A percentile compares a stretch with the other conserved stretches of the same genome.
Conservation (phyloP, 2,797 vertebrate species). For the Mormyrops boulengeri region DNA sequence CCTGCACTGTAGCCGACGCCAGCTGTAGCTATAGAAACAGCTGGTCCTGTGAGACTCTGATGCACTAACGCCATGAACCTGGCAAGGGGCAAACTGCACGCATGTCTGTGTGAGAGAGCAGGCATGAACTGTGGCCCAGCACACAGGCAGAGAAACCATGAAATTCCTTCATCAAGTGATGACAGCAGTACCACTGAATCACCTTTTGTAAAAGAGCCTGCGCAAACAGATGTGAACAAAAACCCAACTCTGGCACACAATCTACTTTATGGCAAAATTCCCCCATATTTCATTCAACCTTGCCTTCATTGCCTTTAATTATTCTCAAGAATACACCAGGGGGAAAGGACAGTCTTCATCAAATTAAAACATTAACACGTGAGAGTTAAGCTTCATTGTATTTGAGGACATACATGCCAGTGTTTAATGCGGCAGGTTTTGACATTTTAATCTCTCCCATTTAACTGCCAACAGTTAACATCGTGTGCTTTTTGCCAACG, state of each 20-base stretch:
- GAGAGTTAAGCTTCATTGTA: not conserved
- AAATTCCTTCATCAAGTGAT: not conserved
- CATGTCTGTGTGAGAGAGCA: not conserved
- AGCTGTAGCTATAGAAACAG: conserved; percentile 34
- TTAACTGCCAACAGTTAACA: not conserved
- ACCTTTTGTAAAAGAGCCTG: not conserved
- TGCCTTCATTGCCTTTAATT: not conserved
- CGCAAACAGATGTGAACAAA: not conserved
- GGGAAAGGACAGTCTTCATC: not conserved
- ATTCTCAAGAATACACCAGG: not conserved
- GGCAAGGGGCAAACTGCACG: conserved; percentile 42
- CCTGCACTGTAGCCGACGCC: conserved; percentile 10
- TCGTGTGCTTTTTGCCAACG: not conserved
- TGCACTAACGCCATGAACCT: conserved; percentile 38
- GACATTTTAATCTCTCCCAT: not conserved
- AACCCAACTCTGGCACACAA: not conserved
- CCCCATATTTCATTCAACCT: not conserved
- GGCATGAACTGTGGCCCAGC: not conserved
- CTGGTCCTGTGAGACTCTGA: conserved; percentile 30
- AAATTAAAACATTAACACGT: not conserved
- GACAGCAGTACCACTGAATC: not conserved
- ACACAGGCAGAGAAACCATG: not conserved
- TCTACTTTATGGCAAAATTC: not conserved
- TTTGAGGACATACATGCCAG: not conserved
- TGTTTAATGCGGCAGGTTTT: not conserved